Evolutionary conservation across 2,888 invertebrate species (phyloP).

Genomic region (Empis stercorea): DNA sequence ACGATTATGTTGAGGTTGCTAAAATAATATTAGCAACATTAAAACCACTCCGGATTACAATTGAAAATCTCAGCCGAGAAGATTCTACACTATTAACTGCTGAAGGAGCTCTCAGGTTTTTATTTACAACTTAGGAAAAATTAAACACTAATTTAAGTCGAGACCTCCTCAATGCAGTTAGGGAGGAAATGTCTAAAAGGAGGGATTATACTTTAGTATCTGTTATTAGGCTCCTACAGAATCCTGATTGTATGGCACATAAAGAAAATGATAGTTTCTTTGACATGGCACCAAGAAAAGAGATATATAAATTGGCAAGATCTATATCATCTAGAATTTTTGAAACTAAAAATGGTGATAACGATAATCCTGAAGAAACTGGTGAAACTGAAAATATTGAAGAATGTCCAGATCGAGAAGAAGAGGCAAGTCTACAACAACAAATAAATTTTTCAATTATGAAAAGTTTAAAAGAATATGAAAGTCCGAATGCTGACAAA

Average conservation of each 20-base stretch:
- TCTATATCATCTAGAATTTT: too few species aligned
- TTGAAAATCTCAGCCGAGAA: slow-evolving; percentile 1
- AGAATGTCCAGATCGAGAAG: too few species aligned
- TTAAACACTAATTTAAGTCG: neutral
- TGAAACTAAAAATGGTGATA: too few species aligned
- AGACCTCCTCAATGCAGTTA: neutral
- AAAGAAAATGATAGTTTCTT: neutral
- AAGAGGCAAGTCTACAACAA: neutral
- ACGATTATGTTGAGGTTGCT: neutral
- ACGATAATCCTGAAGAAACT: too few species aligned
- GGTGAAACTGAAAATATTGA: too few species aligned
- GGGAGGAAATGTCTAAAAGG: neutral
- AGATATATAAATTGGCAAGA: too few species aligned
- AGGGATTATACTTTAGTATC: neutral
- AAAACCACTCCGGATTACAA: slow-evolving; percentile 1
- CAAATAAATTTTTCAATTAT: neutral
- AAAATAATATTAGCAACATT: neutral
- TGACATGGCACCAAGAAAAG: neutral
- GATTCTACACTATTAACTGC: neutral
- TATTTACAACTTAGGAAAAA: neutral
- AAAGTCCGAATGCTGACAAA: neutral
- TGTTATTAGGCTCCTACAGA: neutral
- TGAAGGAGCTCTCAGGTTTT: neutral
- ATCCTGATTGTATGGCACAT: neutral
- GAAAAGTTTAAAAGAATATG: neutral